Evolutionary conservation across 2,888 invertebrate species (phyloP).

Genomic region (Lasiommata megera): DNA sequence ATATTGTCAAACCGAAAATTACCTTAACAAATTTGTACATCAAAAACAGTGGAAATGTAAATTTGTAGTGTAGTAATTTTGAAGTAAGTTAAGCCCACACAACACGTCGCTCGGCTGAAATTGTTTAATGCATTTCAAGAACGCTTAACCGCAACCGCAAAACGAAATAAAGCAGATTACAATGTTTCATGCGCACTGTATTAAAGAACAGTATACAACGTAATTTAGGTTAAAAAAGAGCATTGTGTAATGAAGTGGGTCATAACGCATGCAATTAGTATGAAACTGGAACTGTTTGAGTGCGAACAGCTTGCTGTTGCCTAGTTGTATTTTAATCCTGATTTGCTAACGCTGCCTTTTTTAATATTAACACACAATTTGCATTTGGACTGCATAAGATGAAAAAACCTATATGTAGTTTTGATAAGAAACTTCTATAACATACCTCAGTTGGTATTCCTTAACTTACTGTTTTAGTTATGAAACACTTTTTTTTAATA

Average conservation of each 20-base stretch:
- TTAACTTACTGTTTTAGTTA: too few relatives aligned
- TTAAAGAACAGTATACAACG: constrained; percentile 9
- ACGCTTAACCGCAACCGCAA: not conserved
- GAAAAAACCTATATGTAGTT: too few relatives aligned
- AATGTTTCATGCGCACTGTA: constrained; percentile 6
- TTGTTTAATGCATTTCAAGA: constrained; percentile 10
- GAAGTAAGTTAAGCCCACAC: not conserved
- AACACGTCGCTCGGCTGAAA: not conserved
- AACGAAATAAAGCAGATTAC: constrained; percentile 12
- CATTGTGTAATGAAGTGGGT: constrained; percentile 13
- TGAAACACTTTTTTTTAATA: too few relatives aligned
- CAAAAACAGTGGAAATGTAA: not conserved
- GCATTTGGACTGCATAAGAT: too few relatives aligned
- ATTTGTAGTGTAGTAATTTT: not conserved
- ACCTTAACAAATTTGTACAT: not conserved
- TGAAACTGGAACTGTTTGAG: constrained; percentile 1
- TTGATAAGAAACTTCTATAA: too few relatives aligned
- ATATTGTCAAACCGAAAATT: not conserved
- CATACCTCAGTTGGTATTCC: too few relatives aligned
- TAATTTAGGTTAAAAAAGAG: constrained; percentile 12
- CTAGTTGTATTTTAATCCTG: not conserved
- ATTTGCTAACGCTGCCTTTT: not conserved
- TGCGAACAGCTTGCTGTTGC: not conserved
- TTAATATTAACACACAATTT: too few relatives aligned
- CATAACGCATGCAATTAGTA: constrained; percentile 10